Evolutionary conservation across 1,140 invertebrate species (phyloP).

Genomic region (Parapsyche elsis): DNA sequence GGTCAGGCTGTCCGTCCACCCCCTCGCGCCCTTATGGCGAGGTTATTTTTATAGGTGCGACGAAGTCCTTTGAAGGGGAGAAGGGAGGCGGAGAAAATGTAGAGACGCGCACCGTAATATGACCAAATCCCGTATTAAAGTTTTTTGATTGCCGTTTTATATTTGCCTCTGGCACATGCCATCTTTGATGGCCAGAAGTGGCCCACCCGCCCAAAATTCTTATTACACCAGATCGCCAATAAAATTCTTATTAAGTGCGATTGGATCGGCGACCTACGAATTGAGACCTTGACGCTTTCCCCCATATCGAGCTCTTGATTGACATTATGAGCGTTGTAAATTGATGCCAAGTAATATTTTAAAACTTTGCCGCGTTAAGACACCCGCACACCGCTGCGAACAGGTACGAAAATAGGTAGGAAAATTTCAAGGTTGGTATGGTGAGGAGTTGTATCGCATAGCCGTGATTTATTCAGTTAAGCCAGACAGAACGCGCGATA

Average conservation of each 20-base stretch:
- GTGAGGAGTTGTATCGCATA: too few species aligned
- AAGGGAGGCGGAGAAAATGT: slow-evolving; percentile 27
- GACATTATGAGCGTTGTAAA: too few species aligned
- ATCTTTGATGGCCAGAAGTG: slow-evolving; percentile 30
- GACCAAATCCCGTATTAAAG: slow-evolving; percentile 49
- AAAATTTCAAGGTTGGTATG: too few species aligned
- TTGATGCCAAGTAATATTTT: too few species aligned
- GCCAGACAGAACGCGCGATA: too few species aligned
- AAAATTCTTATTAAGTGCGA: slow-evolving; percentile 30
- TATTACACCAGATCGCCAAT: slow-evolving; percentile 21
- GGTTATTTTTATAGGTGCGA: slow-evolving; percentile 57
- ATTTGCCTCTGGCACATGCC: slow-evolving; percentile 35
- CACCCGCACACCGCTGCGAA: too few species aligned
- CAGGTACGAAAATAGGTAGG: too few species aligned
- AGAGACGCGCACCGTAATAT: slow-evolving; percentile 29
- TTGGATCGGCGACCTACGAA: background rate
- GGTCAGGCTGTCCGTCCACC: slow-evolving; percentile 6
- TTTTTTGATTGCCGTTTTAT: slow-evolving; percentile 53
- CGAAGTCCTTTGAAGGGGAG: slow-evolving; percentile 44
- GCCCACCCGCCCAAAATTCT: slow-evolving; percentile 18
- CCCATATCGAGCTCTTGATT: too few species aligned
- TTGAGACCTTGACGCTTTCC: background rate
- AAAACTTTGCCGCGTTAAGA: too few species aligned
- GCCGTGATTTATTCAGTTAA: too few species aligned
- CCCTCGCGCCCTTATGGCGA: slow-evolving; percentile 45